Conservation (phyloP, 1,140 invertebrate species). For the Magallana gigas region DNA sequence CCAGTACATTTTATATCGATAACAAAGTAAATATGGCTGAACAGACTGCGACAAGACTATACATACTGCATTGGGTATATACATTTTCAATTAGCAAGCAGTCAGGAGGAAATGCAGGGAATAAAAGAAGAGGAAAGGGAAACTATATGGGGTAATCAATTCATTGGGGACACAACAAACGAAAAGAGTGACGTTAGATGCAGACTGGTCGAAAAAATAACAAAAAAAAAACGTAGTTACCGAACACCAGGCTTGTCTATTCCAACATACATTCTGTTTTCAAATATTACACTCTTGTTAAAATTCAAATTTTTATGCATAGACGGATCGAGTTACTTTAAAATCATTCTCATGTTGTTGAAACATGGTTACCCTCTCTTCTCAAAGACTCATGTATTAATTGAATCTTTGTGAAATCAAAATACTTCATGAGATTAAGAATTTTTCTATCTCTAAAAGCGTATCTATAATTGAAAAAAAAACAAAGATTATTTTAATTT, state of each 20-base stretch:
- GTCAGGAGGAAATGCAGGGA: slow-evolving; percentile 30
- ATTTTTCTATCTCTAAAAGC: no score
- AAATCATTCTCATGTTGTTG: no score
- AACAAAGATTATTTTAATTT: no score
- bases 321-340: no score
- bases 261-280: slow-evolving; percentile 58
- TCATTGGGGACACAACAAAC: slow-evolving; percentile 1
- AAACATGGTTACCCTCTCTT: no score
- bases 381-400: no score
- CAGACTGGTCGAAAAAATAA: slow-evolving; percentile 41
- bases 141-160: background rate
- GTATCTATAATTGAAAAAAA: no score
- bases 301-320: background rate
- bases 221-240: slow-evolving; percentile 49
- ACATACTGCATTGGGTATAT: slow-evolving; percentile 1
- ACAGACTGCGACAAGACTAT: background rate
- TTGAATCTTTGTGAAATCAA: no score
- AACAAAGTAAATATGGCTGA: background rate
- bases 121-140: slow-evolving; percentile 4
- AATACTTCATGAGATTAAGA: no score
- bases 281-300: slow-evolving; percentile 18
- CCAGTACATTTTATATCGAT: background rate
- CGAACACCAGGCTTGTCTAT: slow-evolving; percentile 58
- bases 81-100: slow-evolving; percentile 26
- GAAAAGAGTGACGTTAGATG: slow-evolving; percentile 7